phyloP scores from a whole-genome alignment of 2,888 invertebrate species.

The Diarsia dahlii region DNA sequence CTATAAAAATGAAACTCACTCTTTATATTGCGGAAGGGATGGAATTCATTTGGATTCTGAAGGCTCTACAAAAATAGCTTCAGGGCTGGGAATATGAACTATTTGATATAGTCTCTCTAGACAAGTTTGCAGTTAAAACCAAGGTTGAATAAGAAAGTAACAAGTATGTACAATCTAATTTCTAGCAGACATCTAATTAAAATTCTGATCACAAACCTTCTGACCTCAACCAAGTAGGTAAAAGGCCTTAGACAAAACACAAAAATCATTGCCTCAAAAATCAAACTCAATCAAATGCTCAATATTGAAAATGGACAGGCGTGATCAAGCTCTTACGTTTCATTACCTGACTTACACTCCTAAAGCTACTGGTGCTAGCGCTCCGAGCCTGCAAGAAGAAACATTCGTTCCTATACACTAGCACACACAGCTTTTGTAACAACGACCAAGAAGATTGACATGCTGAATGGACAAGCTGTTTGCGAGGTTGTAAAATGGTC shows the following conservation, averaged over 20 bases:
- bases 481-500: slow-evolving; percentile 71
- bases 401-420: slow-evolving; percentile 89
- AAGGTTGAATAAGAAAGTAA: not conserved
- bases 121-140: not conserved
- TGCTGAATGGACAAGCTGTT: slow-evolving; percentile 74
- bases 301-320: slow-evolving; percentile 79
- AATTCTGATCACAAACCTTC: slow-evolving; percentile 29
- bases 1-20: slow-evolving; percentile 26
- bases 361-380: slow-evolving; percentile 97
- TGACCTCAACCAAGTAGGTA: not conserved
- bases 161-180: not conserved
- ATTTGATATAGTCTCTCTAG: too few species aligned
- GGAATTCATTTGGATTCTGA: not conserved
- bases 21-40: slow-evolving; percentile 9
- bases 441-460: slow-evolving; percentile 88
- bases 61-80: not conserved
- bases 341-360: slow-evolving; percentile 96
- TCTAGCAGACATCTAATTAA: not conserved
- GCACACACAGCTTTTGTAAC: slow-evolving; percentile 84
- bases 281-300: slow-evolving; percentile 77
- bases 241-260: slow-evolving; percentile 32
- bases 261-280: slow-evolving; percentile 79
- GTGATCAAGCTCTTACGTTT: slow-evolving; percentile 80
- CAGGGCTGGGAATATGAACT: not conserved
- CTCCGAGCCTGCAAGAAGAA: slow-evolving; percentile 95